Percentiles rank a stretch among this genome's conserved stretches.
Evolutionary conservation across 1,140 invertebrate genomes (phyloP).

Genomic region (Leucophenga varia): DNA sequence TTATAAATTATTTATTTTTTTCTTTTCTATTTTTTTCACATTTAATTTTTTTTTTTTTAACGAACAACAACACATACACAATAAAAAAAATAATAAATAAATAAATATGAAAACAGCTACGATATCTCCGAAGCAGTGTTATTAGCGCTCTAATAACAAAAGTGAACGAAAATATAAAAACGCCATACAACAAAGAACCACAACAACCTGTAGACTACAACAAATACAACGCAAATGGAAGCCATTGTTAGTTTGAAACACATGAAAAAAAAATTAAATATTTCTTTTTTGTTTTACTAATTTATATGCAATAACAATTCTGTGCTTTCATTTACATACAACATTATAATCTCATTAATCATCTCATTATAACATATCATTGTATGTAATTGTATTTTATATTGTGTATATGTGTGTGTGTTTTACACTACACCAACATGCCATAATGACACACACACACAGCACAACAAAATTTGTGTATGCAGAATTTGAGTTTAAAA

Average conservation of each 20-base stretch:
- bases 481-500: conserved; percentile 6
- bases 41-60: conserved; percentile 39
- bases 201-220: conserved; percentile 2
- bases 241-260: conserved; percentile 18
- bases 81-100: conserved; percentile 4
- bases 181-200: conserved; percentile 26
- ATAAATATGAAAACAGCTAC: conserved; percentile 38
- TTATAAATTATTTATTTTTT: conserved; percentile 29
- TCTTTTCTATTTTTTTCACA: conserved; percentile 48
- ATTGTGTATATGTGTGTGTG: conserved; percentile 6
- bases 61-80: conserved; percentile 41
- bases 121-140: conserved; percentile 56
- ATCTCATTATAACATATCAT: not conserved
- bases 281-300: no score
- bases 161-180: conserved; percentile 22
- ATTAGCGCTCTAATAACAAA: conserved; percentile 44
- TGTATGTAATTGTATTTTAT: not conserved
- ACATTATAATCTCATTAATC: not conserved
- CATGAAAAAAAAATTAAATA: conserved; percentile 5
- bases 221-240: conserved; percentile 45
- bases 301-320: no score
- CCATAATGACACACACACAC: conserved; percentile 1
- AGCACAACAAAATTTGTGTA: not conserved
- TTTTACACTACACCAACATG: conserved; percentile 3
- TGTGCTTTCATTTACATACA: conserved; percentile 7